A percentile compares a stretch with the other conserved stretches of the same genome.
phyloP scores from a whole-genome alignment of 2,797 vertebrate genomes.

The Diplodus puntazzo region DNA sequence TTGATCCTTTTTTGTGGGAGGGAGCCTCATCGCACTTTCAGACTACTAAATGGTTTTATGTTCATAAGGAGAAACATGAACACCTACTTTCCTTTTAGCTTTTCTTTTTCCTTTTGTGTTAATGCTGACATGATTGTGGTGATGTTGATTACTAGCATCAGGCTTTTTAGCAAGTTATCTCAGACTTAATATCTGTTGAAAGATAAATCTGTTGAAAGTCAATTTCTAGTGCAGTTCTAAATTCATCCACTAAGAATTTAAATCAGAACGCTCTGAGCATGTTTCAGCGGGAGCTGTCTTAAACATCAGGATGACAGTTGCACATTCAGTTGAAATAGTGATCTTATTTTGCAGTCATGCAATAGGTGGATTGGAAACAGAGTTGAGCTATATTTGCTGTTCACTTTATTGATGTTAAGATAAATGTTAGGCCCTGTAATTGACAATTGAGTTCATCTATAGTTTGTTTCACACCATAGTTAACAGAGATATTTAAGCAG shows the following conservation, averaged over 20 bases:
- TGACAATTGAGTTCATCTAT: conserved; percentile 1
- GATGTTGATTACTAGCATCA: too few species aligned
- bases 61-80: neutral
- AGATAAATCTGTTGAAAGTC: neutral
- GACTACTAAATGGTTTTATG: neutral
- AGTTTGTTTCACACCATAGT: neutral
- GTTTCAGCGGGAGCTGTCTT: too few species aligned
- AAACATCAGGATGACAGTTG: conserved; percentile 26
- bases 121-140: neutral
- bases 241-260: too few species aligned
- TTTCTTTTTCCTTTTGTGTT: neutral
- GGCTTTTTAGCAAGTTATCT: neutral
- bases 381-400: conserved; percentile 20
- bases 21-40: neutral
- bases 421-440: conserved; percentile 12
- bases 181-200: neutral
- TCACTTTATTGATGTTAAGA: conserved; percentile 16
- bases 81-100: conserved; percentile 1
- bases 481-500: neutral
- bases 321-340: conserved; percentile 24
- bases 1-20: neutral
- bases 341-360: conserved; percentile 32
- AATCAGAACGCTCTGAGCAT: too few species aligned
- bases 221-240: neutral
- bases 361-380: conserved; percentile 21